Evolutionary conservation across 2,113 vertebrate genomes (phyloP).

Genomic region (Macrotis lagotis): DNA sequence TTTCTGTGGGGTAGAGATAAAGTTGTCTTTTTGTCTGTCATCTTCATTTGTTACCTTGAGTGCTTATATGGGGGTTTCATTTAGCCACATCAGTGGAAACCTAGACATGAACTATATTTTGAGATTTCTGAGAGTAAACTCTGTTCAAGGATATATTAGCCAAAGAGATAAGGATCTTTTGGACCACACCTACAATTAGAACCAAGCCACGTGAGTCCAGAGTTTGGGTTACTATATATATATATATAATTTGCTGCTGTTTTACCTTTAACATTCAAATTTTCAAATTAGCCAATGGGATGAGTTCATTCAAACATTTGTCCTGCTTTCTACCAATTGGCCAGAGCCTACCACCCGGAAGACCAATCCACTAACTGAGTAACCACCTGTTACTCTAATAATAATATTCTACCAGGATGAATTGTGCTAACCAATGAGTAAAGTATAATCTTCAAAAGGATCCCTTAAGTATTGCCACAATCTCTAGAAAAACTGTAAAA

Average conservation of each 20-base stretch:
- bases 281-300: not conserved
- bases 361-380: not conserved
- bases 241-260: not conserved
- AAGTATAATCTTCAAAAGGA: not conserved
- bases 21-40: not conserved
- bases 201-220: not conserved
- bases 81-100: not conserved
- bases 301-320: not conserved
- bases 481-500: not conserved
- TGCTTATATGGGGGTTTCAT: not conserved
- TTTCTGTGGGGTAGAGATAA: not conserved
- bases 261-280: not conserved
- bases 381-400: not conserved
- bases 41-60: not conserved
- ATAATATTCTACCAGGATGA: not conserved
- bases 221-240: not conserved
- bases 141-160: not conserved
- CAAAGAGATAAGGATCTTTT: not conserved
- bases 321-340: not conserved
- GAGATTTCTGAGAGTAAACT: not conserved
- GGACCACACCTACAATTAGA: not conserved
- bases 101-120: not conserved
- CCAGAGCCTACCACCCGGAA: not conserved
- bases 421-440: not conserved
- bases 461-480: not conserved